These are phyloP conservation scores for Okapia johnstoni DNA, from an alignment of 2,113 vertebrate genomes.

Conservation along the genomic window DNA sequence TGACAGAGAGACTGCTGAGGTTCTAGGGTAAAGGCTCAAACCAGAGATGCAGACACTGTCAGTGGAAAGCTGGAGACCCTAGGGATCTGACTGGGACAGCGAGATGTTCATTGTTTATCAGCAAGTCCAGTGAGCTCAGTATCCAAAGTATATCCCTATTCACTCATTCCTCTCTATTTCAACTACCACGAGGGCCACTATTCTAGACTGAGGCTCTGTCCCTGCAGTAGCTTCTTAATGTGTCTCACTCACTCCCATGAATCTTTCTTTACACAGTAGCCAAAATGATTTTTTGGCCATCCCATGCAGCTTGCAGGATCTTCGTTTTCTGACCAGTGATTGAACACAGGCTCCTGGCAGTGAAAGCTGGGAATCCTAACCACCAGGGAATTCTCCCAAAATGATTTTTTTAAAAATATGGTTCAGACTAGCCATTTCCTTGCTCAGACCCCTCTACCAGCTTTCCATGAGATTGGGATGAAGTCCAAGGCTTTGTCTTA, in stretches of 20 bases:
- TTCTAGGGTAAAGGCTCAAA: neutral
- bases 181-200: rapidly evolving
- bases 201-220: neutral
- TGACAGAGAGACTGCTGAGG: neutral
- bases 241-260: neutral
- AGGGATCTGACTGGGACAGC: neutral
- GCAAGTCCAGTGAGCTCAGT: neutral
- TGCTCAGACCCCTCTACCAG: neutral
- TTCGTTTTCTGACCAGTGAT: neutral
- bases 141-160: neutral
- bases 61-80: neutral
- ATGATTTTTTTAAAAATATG: neutral
- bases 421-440: neutral
- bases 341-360: neutral
- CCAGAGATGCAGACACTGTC: neutral
- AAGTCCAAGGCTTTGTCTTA: neutral
- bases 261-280: neutral
- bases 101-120: neutral
- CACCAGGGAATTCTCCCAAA: neutral
- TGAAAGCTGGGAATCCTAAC: neutral
- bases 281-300: neutral
- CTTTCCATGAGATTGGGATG: neutral
- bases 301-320: neutral
- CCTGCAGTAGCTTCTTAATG: neutral
- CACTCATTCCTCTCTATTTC: neutral